phyloP scores from a whole-genome alignment of 2,888 invertebrate species.

The Peribatodes rhomboidaria region DNA sequence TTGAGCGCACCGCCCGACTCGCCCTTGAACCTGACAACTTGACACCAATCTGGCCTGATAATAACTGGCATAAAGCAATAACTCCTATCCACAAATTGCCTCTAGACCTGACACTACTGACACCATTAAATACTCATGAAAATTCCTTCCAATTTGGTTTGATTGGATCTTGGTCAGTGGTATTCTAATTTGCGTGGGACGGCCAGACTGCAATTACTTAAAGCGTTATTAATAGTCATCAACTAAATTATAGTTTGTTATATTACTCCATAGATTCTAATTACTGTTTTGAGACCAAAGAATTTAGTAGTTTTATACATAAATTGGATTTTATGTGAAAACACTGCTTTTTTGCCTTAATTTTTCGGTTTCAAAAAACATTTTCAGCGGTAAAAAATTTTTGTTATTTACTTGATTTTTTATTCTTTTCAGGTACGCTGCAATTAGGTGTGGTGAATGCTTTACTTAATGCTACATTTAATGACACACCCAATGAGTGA shows the following conservation, averaged over 20 bases:
- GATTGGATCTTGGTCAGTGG: conserved; percentile 22
- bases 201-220: conserved; percentile 9
- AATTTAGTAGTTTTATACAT: too few species aligned
- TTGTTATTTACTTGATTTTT: not conserved
- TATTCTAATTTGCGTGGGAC: conserved; percentile 27
- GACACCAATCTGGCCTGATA: conserved; percentile 31
- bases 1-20: not conserved
- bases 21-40: conserved; percentile 26
- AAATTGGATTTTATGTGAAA: too few species aligned
- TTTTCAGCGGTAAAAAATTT: not conserved
- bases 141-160: conserved; percentile 23
- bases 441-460: not conserved
- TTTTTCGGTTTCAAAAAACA: too few species aligned
- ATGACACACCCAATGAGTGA: not conserved
- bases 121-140: conserved; percentile 24
- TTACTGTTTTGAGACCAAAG: too few species aligned
- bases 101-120: conserved; percentile 27
- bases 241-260: not conserved
- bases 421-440: conserved; percentile 12
- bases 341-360: too few species aligned
- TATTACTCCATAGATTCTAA: not conserved
- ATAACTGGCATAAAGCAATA: conserved; percentile 5
- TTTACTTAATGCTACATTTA: not conserved
- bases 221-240: not conserved
- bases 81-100: conserved; percentile 4